phyloP scores from a whole-genome alignment of 2,888 invertebrate genomes.

The Amphipyra berbera region DNA sequence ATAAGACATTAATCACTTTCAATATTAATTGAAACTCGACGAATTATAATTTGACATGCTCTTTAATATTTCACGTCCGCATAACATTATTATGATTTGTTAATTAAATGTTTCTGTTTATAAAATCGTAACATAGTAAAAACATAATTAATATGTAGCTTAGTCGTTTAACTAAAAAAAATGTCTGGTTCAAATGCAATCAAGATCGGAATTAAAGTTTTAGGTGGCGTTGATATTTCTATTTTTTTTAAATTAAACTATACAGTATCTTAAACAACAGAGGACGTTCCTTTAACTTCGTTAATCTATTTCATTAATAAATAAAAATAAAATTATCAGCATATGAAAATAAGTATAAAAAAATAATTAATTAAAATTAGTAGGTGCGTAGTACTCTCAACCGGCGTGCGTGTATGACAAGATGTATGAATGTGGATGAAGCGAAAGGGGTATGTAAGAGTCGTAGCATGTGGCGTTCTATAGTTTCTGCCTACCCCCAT shows the following conservation, averaged over 20 bases:
- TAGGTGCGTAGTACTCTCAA: too few species aligned
- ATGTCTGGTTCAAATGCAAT: not conserved
- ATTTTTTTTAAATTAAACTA: constrained; percentile 8
- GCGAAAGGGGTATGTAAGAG: too few species aligned
- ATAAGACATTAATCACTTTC: constrained; percentile 57
- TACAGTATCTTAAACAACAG: too few species aligned
- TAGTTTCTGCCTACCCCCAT: too few species aligned
- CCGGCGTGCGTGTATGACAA: too few species aligned
- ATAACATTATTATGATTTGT: constrained; percentile 30
- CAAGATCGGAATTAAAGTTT: constrained; percentile 4
- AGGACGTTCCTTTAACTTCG: too few species aligned
- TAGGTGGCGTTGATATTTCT: not conserved
- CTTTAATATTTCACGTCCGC: constrained; percentile 47
- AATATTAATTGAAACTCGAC: constrained; percentile 39
- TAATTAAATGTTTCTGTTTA: constrained; percentile 30
- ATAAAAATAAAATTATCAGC: too few species aligned
- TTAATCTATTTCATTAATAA: too few species aligned
- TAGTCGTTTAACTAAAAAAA: constrained; percentile 1
- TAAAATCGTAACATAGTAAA: not conserved
- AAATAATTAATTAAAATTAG: too few species aligned
- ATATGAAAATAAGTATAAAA: too few species aligned
- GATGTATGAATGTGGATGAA: too few species aligned
- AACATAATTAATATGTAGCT: not conserved
- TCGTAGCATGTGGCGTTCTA: too few species aligned
- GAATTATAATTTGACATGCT: constrained; percentile 51